Conservation (phyloP, 2,888 invertebrate species). For the Orthosia gothica region DNA sequence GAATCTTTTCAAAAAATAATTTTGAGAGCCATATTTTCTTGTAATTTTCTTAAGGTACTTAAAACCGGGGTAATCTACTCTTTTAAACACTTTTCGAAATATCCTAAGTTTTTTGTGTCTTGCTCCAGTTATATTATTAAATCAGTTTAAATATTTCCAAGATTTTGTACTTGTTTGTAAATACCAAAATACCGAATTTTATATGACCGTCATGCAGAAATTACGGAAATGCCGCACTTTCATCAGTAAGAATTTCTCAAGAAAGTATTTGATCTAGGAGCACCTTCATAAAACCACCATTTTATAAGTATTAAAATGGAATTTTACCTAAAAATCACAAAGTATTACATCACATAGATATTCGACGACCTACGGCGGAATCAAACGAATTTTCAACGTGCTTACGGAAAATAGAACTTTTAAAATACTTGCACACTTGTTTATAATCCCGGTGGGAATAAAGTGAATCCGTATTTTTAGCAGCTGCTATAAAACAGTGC, state of each 20-base stretch:
- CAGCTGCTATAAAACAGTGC: constrained; percentile 16
- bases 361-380: constrained; percentile 45
- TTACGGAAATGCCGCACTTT: constrained; percentile 6
- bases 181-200: no score
- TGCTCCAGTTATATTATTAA: no score
- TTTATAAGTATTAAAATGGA: constrained; percentile 25
- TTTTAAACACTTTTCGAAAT: no score
- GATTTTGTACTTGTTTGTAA: no score
- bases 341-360: constrained; percentile 44
- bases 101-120: no score
- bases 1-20: no score
- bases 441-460: constrained; percentile 22
- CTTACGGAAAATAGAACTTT: constrained; percentile 58
- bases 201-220: no score
- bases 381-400: constrained; percentile 69
- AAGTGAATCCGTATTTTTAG: constrained; percentile 19
- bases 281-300: constrained; percentile 3
- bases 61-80: no score
- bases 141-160: no score
- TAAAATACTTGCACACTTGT: constrained; percentile 42
- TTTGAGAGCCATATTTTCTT: no score
- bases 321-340: constrained; percentile 51
- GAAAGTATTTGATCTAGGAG: constrained; percentile 9
- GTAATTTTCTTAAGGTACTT: no score
- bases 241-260: neutral